Evolutionary conservation across 1,140 invertebrate species (phyloP).

Genomic region (Atta texana): DNA sequence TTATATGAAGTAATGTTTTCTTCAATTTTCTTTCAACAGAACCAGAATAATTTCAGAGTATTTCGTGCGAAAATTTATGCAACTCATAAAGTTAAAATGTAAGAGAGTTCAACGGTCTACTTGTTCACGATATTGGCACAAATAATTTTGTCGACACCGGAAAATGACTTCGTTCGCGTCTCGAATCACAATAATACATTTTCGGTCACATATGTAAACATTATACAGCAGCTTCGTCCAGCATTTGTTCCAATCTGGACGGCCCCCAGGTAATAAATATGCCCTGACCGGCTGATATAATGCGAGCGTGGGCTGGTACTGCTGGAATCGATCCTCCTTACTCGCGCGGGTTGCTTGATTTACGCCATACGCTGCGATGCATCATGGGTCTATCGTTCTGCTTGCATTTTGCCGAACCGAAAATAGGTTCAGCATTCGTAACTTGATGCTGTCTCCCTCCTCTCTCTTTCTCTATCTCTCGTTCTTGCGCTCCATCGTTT

Average conservation of each 20-base stretch:
- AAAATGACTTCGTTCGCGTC: conserved; percentile 17
- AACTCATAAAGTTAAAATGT: background rate
- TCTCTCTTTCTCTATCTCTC: background rate
- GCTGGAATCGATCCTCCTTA: conserved; percentile 79
- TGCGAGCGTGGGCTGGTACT: conserved; percentile 82
- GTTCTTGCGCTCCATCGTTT: background rate
- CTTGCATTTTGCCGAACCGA: conserved; percentile 80
- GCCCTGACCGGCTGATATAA: conserved; percentile 82
- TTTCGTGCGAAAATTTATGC: background rate
- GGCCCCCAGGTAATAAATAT: conserved; percentile 82
- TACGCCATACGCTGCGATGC: conserved; percentile 81
- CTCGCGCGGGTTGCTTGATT: conserved; percentile 82
- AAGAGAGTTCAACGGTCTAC: conserved; percentile 1
- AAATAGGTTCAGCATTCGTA: conserved; percentile 77
- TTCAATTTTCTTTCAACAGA: background rate
- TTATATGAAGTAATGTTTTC: background rate
- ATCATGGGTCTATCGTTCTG: conserved; percentile 81
- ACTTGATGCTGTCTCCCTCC: conserved; percentile 65
- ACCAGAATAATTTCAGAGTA: background rate
- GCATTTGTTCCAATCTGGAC: conserved; percentile 82
- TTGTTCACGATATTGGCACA: conserved; percentile 15
- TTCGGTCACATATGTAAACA: conserved; percentile 51
- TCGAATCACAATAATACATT: conserved; percentile 64
- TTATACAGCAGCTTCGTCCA: conserved; percentile 56
- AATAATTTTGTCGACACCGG: conserved; percentile 4